Base-by-base conservation (phyloP, 2,888 invertebrate species). In the Hyalella azteca region DNA sequence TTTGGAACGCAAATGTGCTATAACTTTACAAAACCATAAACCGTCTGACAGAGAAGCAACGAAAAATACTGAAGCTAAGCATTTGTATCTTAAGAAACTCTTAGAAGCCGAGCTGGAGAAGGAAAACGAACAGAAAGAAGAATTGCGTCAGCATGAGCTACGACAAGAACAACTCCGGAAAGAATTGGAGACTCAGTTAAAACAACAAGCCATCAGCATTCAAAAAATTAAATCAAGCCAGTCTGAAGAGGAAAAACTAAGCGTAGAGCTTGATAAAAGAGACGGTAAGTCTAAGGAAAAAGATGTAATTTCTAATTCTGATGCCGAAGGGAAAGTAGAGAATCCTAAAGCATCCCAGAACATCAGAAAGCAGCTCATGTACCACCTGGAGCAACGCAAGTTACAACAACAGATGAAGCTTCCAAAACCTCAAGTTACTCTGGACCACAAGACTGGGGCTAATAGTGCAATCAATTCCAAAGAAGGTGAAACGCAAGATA, bases 301-400 rank as follows among this genome's bases (percentile, higher is more conserved):
- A n/a, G n/a, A n/a, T n/a, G n/a, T n/a, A n/a, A n/a, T n/a, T n/a
- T n/a, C n/a, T n/a, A n/a, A n/a, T n/a, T n/a, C n/a, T n/a, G n/a
- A n/a, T n/a, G n/a, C 45, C 15, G 11, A 45, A 15, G 15, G 9
- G 45, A 11, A 45, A 15, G 15, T 45, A 45, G 15, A 9, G 45
- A 45, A 15, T 45, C 15, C 66, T 36, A 13, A 36, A 7, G n/a
- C 11, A 15, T 36, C 66, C 4, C 36, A 66, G n/a, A 36, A 66
- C 36, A 13, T 66, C 9, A 66, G 36, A 36, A 22, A 66, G 66
- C 66, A 66, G 36, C 66, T 66, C 15, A 66, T 66, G 66, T 66
- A 66, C 36, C 66, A 66, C 66, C 32, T 66, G 5, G 66, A 66
- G 36, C 66, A 66, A 36, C 66, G 36, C 19, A 66, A 36, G 19